Evolutionary conservation across 2,797 vertebrate species (phyloP).

Genomic region (Ispidina picta): DNA sequence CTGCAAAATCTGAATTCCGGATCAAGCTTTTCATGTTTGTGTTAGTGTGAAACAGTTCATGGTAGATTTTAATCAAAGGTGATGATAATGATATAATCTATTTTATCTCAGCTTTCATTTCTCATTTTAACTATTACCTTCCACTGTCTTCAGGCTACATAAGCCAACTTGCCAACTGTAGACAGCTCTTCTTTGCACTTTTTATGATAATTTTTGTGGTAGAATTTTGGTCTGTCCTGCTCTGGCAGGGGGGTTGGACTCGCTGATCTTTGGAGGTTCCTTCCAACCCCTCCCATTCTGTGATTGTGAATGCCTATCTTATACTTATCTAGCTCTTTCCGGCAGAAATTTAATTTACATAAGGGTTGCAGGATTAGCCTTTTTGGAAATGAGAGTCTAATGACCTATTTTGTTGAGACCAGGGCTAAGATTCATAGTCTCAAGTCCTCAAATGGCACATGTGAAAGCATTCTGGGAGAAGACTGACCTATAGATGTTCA

Average conservation of each 20-base stretch:
- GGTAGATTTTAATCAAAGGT: background rate
- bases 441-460: fast-evolving
- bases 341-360: background rate
- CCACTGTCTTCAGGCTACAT: background rate
- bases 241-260: too few species aligned
- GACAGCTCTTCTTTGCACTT: background rate
- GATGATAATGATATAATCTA: background rate
- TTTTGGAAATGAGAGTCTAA: background rate
- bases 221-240: background rate
- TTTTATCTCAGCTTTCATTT: background rate
- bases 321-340: background rate
- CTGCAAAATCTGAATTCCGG: background rate
- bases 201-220: background rate
- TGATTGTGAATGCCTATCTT: background rate
- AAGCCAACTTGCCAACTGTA: background rate
- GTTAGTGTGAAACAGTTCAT: background rate
- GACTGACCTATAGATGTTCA: background rate
- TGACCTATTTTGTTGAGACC: background rate
- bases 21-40: background rate
- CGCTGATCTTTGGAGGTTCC: too few species aligned
- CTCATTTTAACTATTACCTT: background rate
- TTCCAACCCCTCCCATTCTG: too few species aligned
- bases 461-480: background rate
- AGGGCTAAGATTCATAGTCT: background rate
- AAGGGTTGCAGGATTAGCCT: background rate